Evolutionary conservation across 2,113 vertebrate genomes (phyloP).

Genomic region (Lipotes vexillifer): DNA sequence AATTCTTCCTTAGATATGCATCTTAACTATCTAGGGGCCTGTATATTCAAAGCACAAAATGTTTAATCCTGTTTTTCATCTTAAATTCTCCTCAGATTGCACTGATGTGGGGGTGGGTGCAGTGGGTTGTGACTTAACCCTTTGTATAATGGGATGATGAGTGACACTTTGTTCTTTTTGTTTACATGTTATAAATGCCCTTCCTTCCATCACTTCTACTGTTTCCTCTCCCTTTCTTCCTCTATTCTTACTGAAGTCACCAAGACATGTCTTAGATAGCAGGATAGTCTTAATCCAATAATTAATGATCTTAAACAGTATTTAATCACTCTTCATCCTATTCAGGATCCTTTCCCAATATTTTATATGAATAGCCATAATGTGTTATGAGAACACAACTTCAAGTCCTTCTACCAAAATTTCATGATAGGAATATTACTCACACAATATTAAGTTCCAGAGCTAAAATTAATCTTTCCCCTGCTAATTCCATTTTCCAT

Average conservation of each 20-base stretch:
- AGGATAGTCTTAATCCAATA: not conserved
- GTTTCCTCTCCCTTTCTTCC: not conserved
- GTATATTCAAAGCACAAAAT: no score
- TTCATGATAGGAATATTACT: not conserved
- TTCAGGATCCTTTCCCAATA: not conserved
- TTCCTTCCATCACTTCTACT: not conserved
- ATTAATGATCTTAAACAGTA: not conserved
- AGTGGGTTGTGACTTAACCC: no score
- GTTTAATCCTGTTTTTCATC: no score
- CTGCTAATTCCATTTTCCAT: not conserved
- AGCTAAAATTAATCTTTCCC: not conserved
- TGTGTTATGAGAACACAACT: not conserved
- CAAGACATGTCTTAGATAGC: not conserved
- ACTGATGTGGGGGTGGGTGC: no score
- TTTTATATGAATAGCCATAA: not conserved
- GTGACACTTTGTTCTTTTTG: no score
- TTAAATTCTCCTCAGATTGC: no score
- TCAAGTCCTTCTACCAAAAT: not conserved
- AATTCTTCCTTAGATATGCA: no score
- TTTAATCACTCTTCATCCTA: not conserved
- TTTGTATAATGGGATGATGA: no score
- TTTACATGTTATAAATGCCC: not conserved
- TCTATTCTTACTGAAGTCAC: not conserved
- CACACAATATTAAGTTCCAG: not conserved
- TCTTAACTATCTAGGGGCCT: no score